Evolutionary conservation across 2,888 invertebrate genomes (phyloP), one percentile per base, ranked within the genome.

Genomic region (Petrolisthes cinctipes): DNA sequence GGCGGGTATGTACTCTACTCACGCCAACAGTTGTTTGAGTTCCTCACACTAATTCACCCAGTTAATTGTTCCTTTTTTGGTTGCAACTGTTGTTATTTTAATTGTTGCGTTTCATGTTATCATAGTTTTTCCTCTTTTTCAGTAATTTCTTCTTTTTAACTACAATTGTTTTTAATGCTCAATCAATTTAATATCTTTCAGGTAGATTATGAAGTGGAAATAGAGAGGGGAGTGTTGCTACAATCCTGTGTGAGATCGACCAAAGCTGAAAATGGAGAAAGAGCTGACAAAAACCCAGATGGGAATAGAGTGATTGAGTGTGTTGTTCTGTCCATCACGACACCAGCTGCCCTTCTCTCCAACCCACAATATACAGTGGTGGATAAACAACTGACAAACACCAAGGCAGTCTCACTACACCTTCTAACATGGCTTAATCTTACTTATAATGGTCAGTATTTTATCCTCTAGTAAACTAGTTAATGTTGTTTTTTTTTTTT

Each of bases 341-440:
- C 86, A 51, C 86, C 79, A 6, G 53, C 75, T 4, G 20, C 20
- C 7, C 57, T 87, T 0, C 66, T 20, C 0, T 56, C 57, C 6
- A 80, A 85, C 56, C 53, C 78, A n/a, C 71, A 82, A 17, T 80
- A 78, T 87, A 82, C 82, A 0, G 23, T 86, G 61, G 9, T 66
- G 17, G 81, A 89, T n/a, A 71, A 84, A 14, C 23, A 78, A 6
- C 82, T 87, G 37, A n/a, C 53, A 4, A 76, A 68, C 6, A n/a
- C 86, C 54, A 82, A 82, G 61, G 85, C 57, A 23, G 53, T 84
- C 1, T 71, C 89, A 5, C 57, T 89, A 17, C 90, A 90, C 9
- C 76, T 90, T 56, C 61, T 90, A 20, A 73, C 79, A 5, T 90
- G 90, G 90, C 83, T 90, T 23, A 86, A 82, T 17, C 66, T 90